Evolutionary conservation across 2,888 invertebrate genomes (phyloP).

Genomic region (Alloplasta piceator): DNA sequence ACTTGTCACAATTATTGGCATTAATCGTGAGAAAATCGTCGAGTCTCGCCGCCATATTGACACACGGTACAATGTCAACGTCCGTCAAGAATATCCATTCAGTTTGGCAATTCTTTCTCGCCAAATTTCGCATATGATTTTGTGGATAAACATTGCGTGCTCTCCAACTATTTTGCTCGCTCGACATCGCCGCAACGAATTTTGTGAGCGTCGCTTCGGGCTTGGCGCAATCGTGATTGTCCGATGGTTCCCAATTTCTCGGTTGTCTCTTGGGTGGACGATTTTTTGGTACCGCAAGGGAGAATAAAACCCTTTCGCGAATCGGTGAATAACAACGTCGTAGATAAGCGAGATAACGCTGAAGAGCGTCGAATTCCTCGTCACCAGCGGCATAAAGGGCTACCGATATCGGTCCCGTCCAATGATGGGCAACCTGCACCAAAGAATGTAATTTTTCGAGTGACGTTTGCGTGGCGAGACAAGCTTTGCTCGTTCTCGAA

Average conservation of each 20-base stretch:
- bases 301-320: conserved; percentile 90
- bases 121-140: conserved; percentile 94
- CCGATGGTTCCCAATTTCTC: conserved; percentile 73
- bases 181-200: conserved; percentile 86
- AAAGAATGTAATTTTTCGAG: conserved; percentile 92
- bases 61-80: conserved; percentile 94
- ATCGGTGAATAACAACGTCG: conserved; percentile 90
- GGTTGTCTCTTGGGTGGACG: conserved; percentile 83
- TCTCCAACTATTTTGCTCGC: conserved; percentile 89
- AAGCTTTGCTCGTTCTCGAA: conserved; percentile 86
- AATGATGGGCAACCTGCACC: conserved; percentile 91
- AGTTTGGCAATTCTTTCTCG: conserved; percentile 92
- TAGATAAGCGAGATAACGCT: conserved; percentile 90
- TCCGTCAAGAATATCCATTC: conserved; percentile 93
- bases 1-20: conserved; percentile 86
- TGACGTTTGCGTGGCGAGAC: conserved; percentile 94
- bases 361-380: conserved; percentile 89
- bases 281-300: conserved; percentile 89
- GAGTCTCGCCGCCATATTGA: conserved; percentile 88
- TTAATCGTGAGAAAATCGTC: conserved; percentile 87
- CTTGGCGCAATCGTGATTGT: conserved; percentile 86
- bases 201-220: conserved; percentile 87
- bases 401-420: conserved; percentile 94
- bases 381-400: conserved; percentile 92
- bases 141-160: conserved; percentile 93